These are phyloP conservation scores for Oryzias dopingdopingensis DNA, from an alignment of 2,797 vertebrate genomes.

Conservation along the genomic window DNA sequence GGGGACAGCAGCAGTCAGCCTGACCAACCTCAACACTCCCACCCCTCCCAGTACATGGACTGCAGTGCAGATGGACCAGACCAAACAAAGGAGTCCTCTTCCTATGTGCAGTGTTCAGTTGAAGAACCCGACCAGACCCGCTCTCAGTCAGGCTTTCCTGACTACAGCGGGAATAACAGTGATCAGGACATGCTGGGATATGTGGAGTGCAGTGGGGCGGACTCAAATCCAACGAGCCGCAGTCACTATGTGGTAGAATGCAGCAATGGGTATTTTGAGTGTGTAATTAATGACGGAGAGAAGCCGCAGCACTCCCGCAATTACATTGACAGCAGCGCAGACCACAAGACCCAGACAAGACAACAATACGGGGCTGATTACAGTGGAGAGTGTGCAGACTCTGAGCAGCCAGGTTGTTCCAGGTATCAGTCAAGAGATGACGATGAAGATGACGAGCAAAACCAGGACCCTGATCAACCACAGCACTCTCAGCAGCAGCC, in stretches of 20 bases:
- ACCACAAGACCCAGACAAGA: constrained; percentile 63
- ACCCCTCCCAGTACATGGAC: constrained; percentile 76
- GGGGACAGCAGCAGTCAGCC: constrained; percentile 77
- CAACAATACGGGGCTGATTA: constrained; percentile 60
- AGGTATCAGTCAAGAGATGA: constrained; percentile 51
- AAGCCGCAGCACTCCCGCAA: constrained; percentile 68
- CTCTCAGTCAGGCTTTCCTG: constrained; percentile 68
- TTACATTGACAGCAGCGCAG: constrained; percentile 81
- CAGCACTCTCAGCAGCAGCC: constrained; percentile 72
- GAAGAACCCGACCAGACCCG: constrained; percentile 76
- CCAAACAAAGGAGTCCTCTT: constrained; percentile 78
- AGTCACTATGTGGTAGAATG: constrained; percentile 76
- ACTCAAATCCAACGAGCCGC: constrained; percentile 65
- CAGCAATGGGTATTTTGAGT: constrained; percentile 72
- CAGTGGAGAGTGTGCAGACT: constrained; percentile 64
- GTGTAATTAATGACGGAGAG: constrained; percentile 50
- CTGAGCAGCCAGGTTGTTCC: constrained; percentile 74
- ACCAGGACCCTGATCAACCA: constrained; percentile 73
- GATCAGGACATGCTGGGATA: constrained; percentile 75
- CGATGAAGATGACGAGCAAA: constrained; percentile 66
- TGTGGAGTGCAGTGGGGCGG: constrained; percentile 76
- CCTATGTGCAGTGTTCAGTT: constrained; percentile 70
- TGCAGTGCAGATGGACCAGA: constrained; percentile 74
- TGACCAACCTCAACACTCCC: constrained; percentile 75
- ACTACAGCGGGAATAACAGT: constrained; percentile 78